Evolutionary conservation across 2,888 invertebrate genomes (phyloP).

Genomic region (Euplexia lucipara): DNA sequence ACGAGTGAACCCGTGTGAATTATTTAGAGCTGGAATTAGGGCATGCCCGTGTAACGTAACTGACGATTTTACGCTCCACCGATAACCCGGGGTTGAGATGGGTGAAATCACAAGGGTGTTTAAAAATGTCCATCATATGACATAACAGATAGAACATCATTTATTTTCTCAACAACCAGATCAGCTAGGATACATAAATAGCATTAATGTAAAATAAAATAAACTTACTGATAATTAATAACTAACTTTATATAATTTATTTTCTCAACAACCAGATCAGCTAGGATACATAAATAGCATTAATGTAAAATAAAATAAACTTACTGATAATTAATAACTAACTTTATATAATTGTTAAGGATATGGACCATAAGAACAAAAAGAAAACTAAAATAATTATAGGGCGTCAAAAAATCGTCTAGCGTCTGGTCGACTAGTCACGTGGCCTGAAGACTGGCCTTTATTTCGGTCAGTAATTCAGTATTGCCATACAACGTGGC

Average conservation of each 20-base stretch:
- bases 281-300: not conserved
- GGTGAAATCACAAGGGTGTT: not conserved
- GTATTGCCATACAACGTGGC: too few relatives aligned
- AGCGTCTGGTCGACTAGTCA: too few relatives aligned
- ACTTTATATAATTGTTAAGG: not conserved
- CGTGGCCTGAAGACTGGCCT: too few relatives aligned
- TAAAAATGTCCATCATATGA: not conserved
- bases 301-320: too few relatives aligned
- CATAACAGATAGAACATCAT: too few relatives aligned
- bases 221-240: too few relatives aligned
- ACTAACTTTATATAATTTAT: not conserved
- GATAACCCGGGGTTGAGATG: not conserved
- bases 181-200: not conserved
- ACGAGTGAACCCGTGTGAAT: conserved; percentile 11
- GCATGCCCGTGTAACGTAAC: not conserved
- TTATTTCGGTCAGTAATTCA: too few relatives aligned
- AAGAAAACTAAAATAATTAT: too few relatives aligned
- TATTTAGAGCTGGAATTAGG: conserved; percentile 17
- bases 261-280: not conserved
- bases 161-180: not conserved
- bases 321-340: too few relatives aligned
- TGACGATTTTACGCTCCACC: not conserved
- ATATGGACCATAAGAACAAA: too few relatives aligned
- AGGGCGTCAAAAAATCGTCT: too few relatives aligned
- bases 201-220: too few relatives aligned